These are phyloP conservation scores for Prunella himalayana DNA, from an alignment of 2,113 vertebrate genomes.

Conservation along the genomic window DNA sequence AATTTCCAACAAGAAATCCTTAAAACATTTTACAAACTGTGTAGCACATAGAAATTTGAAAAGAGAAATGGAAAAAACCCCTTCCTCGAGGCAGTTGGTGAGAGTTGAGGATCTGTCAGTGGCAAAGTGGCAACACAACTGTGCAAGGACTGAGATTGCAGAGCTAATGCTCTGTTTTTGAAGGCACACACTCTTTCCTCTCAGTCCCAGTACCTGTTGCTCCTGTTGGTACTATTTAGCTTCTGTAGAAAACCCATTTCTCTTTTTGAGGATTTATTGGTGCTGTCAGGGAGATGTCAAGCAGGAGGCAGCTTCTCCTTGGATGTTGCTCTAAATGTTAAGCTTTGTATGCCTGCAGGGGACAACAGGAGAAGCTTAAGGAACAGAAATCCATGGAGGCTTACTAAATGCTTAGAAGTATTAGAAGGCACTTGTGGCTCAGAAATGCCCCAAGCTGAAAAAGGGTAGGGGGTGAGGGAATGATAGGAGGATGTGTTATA, in stretches of 20 bases:
- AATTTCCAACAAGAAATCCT: neutral
- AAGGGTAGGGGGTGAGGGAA: neutral
- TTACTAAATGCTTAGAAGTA: neutral
- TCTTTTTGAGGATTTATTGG: neutral
- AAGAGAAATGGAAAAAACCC: neutral
- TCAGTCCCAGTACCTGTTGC: neutral
- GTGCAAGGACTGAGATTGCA: neutral
- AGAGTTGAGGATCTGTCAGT: neutral
- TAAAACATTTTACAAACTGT: neutral
- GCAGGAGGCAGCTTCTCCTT: neutral
- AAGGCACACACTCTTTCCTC: neutral
- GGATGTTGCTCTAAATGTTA: neutral
- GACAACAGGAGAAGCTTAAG: neutral
- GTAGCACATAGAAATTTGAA: neutral
- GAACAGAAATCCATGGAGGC: neutral
- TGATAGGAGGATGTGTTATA: neutral
- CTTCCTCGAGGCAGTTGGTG: neutral
- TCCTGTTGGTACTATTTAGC: neutral
- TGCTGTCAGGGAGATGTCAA: neutral
- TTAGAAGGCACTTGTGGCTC: neutral
- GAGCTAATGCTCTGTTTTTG: neutral
- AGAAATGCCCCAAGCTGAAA: neutral
- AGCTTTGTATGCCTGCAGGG: neutral
- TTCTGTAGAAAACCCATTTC: neutral
- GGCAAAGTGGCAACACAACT: neutral